phyloP scores from a whole-genome alignment of 1,140 invertebrate genomes.

The Oreohelix idahoensis region DNA sequence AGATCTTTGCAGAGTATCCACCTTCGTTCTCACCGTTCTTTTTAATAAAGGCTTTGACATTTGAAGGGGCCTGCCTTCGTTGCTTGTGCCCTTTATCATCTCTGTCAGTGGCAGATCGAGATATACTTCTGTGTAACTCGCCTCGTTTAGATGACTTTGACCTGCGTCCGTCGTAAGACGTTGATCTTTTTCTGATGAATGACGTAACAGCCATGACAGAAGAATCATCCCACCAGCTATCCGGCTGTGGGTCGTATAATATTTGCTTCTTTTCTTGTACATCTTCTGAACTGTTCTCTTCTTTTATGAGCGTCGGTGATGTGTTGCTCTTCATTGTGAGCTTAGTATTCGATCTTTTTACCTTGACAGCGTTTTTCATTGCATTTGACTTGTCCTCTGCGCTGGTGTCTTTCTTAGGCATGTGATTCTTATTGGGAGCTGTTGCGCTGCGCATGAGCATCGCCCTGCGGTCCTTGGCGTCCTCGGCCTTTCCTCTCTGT shows the following conservation, averaged over 20 bases:
- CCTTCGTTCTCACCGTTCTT: neutral
- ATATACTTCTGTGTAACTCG: neutral
- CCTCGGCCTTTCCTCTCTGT: neutral
- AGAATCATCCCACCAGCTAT: neutral
- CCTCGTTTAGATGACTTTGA: neutral
- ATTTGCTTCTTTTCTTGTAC: neutral
- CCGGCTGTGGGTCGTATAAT: neutral
- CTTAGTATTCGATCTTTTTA: neutral
- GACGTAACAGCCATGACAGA: neutral
- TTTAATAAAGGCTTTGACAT: neutral
- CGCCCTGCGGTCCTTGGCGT: neutral
- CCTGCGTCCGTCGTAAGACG: neutral
- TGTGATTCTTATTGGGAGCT: neutral
- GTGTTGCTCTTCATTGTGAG: neutral
- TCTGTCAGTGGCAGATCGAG: neutral
- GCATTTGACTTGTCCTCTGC: neutral
- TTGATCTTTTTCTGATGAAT: neutral
- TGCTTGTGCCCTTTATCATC: neutral
- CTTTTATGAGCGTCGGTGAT: neutral
- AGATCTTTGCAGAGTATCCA: neutral
- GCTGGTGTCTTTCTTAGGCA: neutral
- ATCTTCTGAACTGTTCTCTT: neutral
- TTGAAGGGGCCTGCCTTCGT: neutral
- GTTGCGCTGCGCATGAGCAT: slow-evolving; percentile 8
- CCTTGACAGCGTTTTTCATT: neutral